Conservation (phyloP, 2,113 vertebrate genomes). For the Ornithorhynchus anatinus region DNA sequence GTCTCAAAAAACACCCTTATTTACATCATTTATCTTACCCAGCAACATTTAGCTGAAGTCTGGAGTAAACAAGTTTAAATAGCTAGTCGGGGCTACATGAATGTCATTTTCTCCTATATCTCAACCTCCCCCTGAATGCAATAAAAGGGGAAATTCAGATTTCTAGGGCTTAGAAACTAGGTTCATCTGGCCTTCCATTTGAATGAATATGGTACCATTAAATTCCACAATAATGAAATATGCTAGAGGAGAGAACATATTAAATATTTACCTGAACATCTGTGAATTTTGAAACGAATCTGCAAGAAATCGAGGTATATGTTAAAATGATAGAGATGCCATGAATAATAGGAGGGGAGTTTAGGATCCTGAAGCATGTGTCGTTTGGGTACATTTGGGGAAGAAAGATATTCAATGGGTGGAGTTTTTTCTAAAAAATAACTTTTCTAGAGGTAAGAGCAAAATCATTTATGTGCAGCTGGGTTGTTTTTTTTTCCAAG, state of each 20-base stretch:
- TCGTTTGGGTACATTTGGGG: not conserved
- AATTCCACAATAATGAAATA: constrained; percentile 68
- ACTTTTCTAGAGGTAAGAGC: constrained; percentile 43
- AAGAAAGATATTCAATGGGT: constrained; percentile 36
- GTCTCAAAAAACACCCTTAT: constrained; percentile 65
- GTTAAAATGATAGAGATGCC: constrained; percentile 50
- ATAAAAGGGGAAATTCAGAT: constrained; percentile 67
- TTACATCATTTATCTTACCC: constrained; percentile 70
- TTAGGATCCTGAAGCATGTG: constrained; percentile 29
- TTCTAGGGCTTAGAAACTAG: constrained; percentile 63
- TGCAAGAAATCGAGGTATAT: constrained; percentile 57
- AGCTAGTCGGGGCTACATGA: constrained; percentile 48
- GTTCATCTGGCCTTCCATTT: constrained; percentile 65
- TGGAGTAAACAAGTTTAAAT: constrained; percentile 72
- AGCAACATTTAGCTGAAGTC: constrained; percentile 56
- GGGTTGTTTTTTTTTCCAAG: too few species aligned
- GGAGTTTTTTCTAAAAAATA: constrained; percentile 35
- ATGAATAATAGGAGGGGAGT: constrained; percentile 41
- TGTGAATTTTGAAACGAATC: constrained; percentile 55
- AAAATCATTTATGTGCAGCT: constrained; percentile 20
- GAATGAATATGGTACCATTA: constrained; percentile 66
- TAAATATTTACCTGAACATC: constrained; percentile 65
- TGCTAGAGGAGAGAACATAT: constrained; percentile 50
- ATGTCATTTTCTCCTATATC: constrained; percentile 47
- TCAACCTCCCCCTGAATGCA: constrained; percentile 62